A percentile compares a stretch with the other conserved stretches of the same genome.
Evolutionary conservation across 1,140 invertebrate species (phyloP).

Genomic region (Condylostylus longicornis): DNA sequence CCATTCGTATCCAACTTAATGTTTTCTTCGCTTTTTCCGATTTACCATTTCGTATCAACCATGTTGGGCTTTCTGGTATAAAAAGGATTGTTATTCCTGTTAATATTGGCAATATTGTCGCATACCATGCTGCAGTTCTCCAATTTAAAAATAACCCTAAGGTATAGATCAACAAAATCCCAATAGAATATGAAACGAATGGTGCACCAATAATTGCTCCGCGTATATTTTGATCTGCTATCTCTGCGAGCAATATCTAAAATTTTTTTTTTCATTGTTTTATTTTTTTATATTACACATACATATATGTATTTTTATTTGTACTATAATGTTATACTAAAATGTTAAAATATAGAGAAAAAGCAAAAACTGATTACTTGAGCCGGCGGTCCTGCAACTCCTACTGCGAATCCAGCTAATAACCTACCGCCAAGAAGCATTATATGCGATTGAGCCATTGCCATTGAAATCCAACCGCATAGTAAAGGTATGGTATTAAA

Average conservation of each 20-base stretch:
- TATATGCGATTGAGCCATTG: conserved; percentile 38
- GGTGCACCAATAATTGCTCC: conserved; percentile 48
- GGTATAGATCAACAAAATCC: conserved; percentile 53
- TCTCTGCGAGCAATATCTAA: conserved; percentile 35
- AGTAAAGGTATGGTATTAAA: conserved; percentile 41
- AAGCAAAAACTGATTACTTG: conserved; percentile 35
- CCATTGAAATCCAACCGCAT: conserved; percentile 46
- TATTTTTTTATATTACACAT: too few species aligned
- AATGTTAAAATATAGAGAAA: background rate
- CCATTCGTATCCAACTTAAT: conserved; percentile 49
- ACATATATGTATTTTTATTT: too few species aligned
- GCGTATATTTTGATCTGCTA: conserved; percentile 47
- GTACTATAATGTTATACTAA: too few species aligned
- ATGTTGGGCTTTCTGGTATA: conserved; percentile 56
- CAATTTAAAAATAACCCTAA: conserved; percentile 47
- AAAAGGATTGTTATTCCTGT: conserved; percentile 41
- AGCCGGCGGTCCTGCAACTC: conserved; percentile 47
- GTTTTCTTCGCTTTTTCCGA: conserved; percentile 46
- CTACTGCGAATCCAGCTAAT: conserved; percentile 51
- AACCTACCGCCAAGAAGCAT: conserved; percentile 47
- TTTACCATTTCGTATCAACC: conserved; percentile 45
- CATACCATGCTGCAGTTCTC: conserved; percentile 46
- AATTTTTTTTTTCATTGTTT: too few species aligned
- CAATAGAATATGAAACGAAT: conserved; percentile 51
- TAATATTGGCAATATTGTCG: conserved; percentile 40